These are phyloP conservation scores for Drosophila pallidifrons DNA, from an alignment of 1,140 invertebrate genomes.

Conservation along the genomic window DNA sequence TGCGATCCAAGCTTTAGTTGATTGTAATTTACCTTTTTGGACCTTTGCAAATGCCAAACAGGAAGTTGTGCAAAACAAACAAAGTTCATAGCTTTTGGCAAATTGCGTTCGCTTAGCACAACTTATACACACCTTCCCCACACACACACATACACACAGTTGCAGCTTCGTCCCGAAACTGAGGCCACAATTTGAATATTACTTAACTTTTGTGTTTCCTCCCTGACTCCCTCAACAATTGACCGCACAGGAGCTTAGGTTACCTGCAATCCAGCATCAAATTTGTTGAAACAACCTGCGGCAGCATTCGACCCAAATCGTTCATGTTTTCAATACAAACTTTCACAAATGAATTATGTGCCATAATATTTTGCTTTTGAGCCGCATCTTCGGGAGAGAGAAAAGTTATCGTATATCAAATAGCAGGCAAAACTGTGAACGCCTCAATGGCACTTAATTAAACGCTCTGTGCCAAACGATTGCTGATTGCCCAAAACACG, in stretches of 20 bases:
- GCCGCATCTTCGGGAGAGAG: conserved; percentile 23
- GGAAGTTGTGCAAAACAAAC: conserved; percentile 17
- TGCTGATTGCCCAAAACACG: conserved; percentile 28
- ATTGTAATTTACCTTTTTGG: conserved; percentile 53
- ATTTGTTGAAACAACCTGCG: conserved; percentile 52
- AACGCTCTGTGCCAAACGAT: conserved; percentile 45
- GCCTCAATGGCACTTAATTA: conserved; percentile 55
- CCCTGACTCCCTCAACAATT: conserved; percentile 10
- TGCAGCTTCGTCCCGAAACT: conserved; percentile 26
- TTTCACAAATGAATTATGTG: conserved; percentile 62
- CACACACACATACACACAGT: conserved; percentile 28
- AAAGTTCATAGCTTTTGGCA: conserved; percentile 29
- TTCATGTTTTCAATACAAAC: conserved; percentile 56
- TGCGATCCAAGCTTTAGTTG: conserved; percentile 26
- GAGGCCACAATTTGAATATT: conserved; percentile 62
- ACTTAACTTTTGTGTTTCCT: conserved; percentile 41
- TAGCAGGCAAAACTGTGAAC: background rate
- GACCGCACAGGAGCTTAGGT: conserved; percentile 28
- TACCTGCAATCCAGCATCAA: conserved; percentile 10
- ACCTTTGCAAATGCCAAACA: background rate
- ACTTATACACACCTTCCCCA: conserved; percentile 38
- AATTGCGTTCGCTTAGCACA: conserved; percentile 27
- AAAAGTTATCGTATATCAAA: conserved; percentile 35
- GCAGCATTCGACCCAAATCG: conserved; percentile 44
- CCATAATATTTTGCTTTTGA: conserved; percentile 65